These are phyloP conservation scores for Penaeus monodon DNA, from an alignment of 2,888 invertebrate genomes.

Conservation along the genomic window DNA sequence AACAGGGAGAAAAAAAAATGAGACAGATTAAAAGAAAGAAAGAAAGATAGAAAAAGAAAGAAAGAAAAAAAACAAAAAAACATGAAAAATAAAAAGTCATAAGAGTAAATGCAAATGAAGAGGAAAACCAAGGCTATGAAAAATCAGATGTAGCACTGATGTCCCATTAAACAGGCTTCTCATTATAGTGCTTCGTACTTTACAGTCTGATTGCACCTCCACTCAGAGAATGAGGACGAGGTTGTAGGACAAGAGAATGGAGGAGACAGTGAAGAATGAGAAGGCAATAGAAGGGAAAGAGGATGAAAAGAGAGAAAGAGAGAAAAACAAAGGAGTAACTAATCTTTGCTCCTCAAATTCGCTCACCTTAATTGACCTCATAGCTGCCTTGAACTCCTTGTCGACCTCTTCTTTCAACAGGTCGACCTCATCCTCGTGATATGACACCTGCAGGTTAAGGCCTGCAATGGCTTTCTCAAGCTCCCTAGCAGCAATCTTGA, in stretches of 20 bases:
- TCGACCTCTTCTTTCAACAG: constrained; percentile 88
- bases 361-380: constrained; percentile 85
- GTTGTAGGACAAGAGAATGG: background rate
- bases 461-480: constrained; percentile 96
- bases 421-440: constrained; percentile 94
- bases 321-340: background rate
- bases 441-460: constrained; percentile 84
- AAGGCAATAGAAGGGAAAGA: background rate
- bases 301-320: background rate
- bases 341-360: background rate
- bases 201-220: no score
- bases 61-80: no score
- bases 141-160: no score
- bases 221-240: background rate
- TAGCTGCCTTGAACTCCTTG: constrained; percentile 86
- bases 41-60: no score
- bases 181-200: no score
- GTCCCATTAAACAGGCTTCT: no score
- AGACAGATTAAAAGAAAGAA: no score
- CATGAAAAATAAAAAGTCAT: no score
- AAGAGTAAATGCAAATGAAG: no score
- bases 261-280: background rate
- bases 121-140: no score
- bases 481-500: constrained; percentile 98
- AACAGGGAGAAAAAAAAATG: no score